These are phyloP conservation scores for Onychorhynchus coronatus DNA, from an alignment of 2,113 vertebrate species.

Conservation along the genomic window DNA sequence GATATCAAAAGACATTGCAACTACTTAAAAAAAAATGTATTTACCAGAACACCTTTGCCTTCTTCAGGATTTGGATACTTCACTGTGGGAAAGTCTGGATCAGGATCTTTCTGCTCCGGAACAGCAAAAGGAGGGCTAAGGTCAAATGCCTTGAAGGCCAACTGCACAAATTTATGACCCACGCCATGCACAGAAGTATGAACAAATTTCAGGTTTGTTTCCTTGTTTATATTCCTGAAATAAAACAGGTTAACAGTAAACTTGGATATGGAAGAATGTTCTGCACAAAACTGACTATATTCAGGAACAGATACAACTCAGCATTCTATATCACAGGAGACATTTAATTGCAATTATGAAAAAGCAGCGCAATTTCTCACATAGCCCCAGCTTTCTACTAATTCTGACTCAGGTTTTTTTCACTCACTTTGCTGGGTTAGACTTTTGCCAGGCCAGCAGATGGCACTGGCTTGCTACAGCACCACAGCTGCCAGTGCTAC, in stretches of 20 bases:
- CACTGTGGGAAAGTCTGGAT: slow-evolving; percentile 95
- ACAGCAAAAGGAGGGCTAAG: slow-evolving; percentile 91
- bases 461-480: neutral
- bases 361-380: neutral
- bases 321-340: neutral
- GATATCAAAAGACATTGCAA: neutral
- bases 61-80: slow-evolving; percentile 98
- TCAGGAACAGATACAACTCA: neutral
- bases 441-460: neutral
- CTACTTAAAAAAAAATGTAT: neutral
- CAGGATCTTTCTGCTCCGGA: slow-evolving; percentile 90
- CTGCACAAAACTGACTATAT: neutral
- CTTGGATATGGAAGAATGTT: neutral
- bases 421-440: no score
- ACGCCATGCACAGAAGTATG: slow-evolving; percentile 97
- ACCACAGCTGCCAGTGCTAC: neutral
- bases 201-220: slow-evolving; percentile 86
- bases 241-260: neutral
- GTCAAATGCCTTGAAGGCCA: slow-evolving; percentile 88
- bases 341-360: neutral
- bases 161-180: slow-evolving; percentile 90
- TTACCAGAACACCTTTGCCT: slow-evolving; percentile 94
- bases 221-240: slow-evolving; percentile 87
- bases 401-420: neutral
- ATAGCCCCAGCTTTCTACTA: neutral